Conservation (phyloP, 2,888 invertebrate genomes). For the Hoplodrina blanda region DNA sequence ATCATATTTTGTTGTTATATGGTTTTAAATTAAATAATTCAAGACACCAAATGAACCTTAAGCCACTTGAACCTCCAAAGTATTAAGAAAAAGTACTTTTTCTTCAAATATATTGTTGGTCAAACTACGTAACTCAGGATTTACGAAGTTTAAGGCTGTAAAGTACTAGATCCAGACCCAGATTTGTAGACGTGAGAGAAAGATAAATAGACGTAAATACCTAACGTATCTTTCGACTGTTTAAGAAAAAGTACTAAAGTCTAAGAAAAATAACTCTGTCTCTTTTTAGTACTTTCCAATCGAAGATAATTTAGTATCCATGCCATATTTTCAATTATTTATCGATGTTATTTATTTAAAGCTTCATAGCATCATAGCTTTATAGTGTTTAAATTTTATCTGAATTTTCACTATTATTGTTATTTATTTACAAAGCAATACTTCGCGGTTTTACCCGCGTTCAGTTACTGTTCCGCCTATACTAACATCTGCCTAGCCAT, state of each 20-base stretch:
- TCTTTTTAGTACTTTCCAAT: neutral
- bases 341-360: neutral
- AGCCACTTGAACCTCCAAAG: neutral
- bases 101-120: constrained; percentile 12
- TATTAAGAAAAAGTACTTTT: constrained; percentile 12
- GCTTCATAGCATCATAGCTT: too few species aligned
- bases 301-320: neutral
- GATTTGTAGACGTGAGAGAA: constrained; percentile 27
- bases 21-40: neutral
- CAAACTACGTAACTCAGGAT: constrained; percentile 36
- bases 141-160: constrained; percentile 20
- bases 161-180: constrained; percentile 16
- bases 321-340: neutral
- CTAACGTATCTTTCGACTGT: neutral
- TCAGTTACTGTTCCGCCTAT: too few species aligned
- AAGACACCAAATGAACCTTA: neutral
- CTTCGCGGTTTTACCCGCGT: too few species aligned
- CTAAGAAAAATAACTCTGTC: neutral
- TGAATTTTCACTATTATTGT: too few species aligned
- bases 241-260: constrained; percentile 7
- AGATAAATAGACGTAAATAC: constrained; percentile 2
- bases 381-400: too few species aligned
- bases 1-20: too few species aligned
- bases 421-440: too few species aligned
- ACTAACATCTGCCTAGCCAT: too few species aligned